phyloP scores from a whole-genome alignment of 2,797 vertebrate genomes.

The Ptychobarbus kaznakovi region DNA sequence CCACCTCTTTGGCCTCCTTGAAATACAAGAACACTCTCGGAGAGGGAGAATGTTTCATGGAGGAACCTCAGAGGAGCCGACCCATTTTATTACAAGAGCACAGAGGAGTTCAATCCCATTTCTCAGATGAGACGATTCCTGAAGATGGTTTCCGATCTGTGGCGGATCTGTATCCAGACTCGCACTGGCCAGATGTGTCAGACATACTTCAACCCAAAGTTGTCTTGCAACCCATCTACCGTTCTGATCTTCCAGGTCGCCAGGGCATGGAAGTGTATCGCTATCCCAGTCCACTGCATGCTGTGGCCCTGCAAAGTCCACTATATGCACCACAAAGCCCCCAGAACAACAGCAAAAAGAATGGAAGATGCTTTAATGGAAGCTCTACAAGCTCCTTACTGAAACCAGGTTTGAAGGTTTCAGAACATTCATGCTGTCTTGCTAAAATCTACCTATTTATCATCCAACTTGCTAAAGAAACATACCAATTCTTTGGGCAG shows the following conservation, averaged over 20 bases:
- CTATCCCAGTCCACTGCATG: slow-evolving; percentile 67
- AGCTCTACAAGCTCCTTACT: background rate
- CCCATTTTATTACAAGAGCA: slow-evolving; percentile 26
- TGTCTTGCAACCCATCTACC: slow-evolving; percentile 55
- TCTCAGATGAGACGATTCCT: slow-evolving; percentile 48
- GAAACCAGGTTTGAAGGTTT: slow-evolving; percentile 2
- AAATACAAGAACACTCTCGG: slow-evolving; percentile 11
- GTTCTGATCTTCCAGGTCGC: slow-evolving; percentile 54
- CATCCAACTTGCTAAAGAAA: slow-evolving; percentile 13
- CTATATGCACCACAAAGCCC: slow-evolving; percentile 50
- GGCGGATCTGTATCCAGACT: slow-evolving; percentile 61
- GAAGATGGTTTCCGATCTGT: slow-evolving; percentile 54
- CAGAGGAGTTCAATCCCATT: background rate
- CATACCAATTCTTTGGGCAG: background rate
- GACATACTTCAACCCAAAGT: slow-evolving; percentile 60
- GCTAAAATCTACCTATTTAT: slow-evolving; percentile 20
- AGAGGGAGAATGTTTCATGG: slow-evolving; percentile 20
- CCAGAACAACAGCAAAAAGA: slow-evolving; percentile 7
- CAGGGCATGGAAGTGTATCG: slow-evolving; percentile 61
- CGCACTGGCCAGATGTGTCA: slow-evolving; percentile 62
- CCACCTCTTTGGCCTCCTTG: slow-evolving; percentile 49
- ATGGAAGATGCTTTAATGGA: slow-evolving; percentile 9
- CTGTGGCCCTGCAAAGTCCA: slow-evolving; percentile 66
- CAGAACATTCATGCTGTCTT: background rate
- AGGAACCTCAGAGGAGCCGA: background rate